phyloP scores from a whole-genome alignment of 2,113 vertebrate species.

The Nicator chloris region DNA sequence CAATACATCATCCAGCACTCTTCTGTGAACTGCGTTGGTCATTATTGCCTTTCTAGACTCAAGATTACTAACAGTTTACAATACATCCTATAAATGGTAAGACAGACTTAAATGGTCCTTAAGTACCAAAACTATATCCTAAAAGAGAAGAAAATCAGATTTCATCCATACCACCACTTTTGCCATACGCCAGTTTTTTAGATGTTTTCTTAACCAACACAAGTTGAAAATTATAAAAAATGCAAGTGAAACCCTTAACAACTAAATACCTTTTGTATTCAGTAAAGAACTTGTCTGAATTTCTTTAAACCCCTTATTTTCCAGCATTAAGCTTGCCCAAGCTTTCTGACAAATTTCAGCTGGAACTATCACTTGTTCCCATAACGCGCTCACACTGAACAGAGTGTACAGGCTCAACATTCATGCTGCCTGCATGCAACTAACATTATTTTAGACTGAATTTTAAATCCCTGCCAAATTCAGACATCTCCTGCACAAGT shows the following conservation, averaged over 20 bases:
- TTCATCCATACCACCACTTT: background rate
- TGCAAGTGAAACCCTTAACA: fast-evolving
- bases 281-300: background rate
- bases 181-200: background rate
- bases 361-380: background rate
- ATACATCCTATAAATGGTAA: background rate
- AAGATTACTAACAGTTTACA: background rate
- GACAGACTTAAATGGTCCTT: background rate
- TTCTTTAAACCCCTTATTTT: background rate
- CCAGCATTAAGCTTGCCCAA: background rate
- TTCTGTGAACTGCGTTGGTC: background rate
- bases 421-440: background rate
- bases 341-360: background rate
- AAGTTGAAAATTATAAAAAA: background rate
- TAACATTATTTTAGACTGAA: conserved; percentile 30
- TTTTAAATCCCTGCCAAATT: conserved; percentile 29
- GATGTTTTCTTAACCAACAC: background rate
- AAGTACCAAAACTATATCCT: background rate
- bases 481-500: background rate
- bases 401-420: background rate
- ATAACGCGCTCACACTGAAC: background rate
- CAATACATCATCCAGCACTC: background rate
- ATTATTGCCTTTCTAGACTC: background rate
- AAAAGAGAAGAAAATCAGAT: background rate
- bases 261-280: background rate